Conservation (phyloP, 2,888 invertebrate genomes). For the Watsonalla cultraria region DNA sequence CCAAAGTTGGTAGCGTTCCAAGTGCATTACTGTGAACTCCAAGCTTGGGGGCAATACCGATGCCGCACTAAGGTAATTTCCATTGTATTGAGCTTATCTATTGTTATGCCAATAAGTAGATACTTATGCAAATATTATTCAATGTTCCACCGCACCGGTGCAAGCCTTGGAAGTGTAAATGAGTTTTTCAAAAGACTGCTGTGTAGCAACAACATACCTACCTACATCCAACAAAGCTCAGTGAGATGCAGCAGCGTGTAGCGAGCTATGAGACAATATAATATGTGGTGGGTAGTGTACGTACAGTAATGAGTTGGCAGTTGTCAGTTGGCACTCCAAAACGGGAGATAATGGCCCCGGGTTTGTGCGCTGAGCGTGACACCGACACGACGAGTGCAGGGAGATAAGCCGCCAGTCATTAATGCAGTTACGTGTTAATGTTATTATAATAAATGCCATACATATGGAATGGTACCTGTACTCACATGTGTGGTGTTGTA, state of each 20-base stretch:
- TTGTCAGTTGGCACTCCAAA: constrained; percentile 37
- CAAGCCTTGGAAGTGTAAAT: neutral
- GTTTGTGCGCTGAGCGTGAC: constrained; percentile 45
- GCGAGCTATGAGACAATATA: constrained; percentile 11
- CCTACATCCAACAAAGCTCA: neutral
- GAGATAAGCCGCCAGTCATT: constrained; percentile 35
- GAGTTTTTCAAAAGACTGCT: neutral
- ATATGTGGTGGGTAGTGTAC: constrained; percentile 17
- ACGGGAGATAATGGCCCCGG: constrained; percentile 57
- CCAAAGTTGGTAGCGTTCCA: constrained; percentile 80
- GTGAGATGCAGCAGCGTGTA: neutral
- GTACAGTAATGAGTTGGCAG: too few relatives aligned
- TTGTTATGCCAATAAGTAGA: neutral
- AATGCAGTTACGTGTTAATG: constrained; percentile 33
- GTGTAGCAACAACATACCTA: neutral
- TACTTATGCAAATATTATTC: neutral
- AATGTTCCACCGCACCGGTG: neutral
- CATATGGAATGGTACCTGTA: neutral
- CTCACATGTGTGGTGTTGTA: neutral
- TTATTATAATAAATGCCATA: constrained; percentile 4
- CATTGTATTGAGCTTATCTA: neutral
- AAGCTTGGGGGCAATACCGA: constrained; percentile 87
- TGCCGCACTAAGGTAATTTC: constrained; percentile 81
- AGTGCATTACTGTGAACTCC: constrained; percentile 87
- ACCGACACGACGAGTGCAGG: constrained; percentile 38